Evolutionary conservation across 2,113 vertebrate species (phyloP).

Genomic region (Sorex araneus): DNA sequence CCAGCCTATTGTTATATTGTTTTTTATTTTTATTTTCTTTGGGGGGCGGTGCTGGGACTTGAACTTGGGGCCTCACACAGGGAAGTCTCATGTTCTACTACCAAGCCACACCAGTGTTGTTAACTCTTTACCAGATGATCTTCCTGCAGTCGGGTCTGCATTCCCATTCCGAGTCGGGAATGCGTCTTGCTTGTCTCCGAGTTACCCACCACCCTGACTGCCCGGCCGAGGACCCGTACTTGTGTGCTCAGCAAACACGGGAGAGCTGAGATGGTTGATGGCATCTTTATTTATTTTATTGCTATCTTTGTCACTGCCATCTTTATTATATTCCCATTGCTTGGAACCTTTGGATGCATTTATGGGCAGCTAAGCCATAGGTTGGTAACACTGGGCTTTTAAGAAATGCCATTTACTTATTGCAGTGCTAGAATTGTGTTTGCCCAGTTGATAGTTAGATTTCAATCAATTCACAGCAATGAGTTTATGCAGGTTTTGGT

Average conservation of each 20-base stretch:
- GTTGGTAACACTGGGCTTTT: slow-evolving; percentile 5
- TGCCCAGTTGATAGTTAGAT: neutral
- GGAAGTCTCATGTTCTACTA: too few species aligned
- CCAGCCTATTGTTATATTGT: too few species aligned
- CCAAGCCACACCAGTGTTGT: neutral
- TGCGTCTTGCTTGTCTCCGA: slow-evolving; percentile 13
- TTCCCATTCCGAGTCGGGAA: neutral
- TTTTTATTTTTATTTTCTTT: too few species aligned
- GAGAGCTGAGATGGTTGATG: neutral
- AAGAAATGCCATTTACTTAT: neutral
- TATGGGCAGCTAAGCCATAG: neutral
- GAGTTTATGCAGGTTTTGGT: neutral
- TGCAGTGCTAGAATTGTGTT: neutral
- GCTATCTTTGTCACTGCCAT: neutral
- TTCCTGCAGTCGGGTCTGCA: neutral
- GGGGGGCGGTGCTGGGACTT: too few species aligned
- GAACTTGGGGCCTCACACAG: too few species aligned
- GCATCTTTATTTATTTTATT: too few species aligned
- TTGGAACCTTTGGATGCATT: neutral
- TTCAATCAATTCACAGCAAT: neutral
- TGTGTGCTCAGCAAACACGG: neutral
- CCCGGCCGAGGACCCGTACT: too few species aligned
- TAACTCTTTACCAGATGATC: neutral
- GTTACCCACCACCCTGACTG: neutral
- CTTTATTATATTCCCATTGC: neutral